phyloP scores from a whole-genome alignment of 2,113 vertebrate genomes.

The Gymnogyps californianus region DNA sequence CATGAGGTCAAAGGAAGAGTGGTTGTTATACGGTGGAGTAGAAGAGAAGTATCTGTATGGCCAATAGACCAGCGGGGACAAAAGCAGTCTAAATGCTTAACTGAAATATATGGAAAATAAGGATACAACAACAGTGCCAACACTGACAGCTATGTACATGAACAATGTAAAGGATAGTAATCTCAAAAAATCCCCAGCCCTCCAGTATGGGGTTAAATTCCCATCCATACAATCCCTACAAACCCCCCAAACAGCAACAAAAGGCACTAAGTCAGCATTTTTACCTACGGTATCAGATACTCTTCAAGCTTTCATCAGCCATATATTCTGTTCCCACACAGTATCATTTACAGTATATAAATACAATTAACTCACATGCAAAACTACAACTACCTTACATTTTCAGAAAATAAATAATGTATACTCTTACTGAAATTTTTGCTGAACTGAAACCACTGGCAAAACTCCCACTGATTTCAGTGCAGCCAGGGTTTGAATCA shows the following conservation, averaged over 20 bases:
- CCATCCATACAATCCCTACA: background rate
- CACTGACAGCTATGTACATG: background rate
- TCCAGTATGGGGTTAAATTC: background rate
- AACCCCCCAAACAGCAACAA: background rate
- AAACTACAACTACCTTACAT: background rate
- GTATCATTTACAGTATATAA: background rate
- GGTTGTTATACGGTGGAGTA: accelerated
- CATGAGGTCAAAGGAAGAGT: background rate
- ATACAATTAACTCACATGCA: background rate
- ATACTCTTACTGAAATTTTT: background rate
- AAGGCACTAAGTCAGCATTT: background rate
- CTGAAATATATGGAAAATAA: background rate
- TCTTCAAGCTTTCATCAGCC: background rate
- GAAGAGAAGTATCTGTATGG: background rate
- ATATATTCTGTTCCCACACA: background rate
- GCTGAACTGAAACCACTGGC: background rate
- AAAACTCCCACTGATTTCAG: background rate
- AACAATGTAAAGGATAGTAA: background rate
- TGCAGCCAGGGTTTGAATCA: background rate
- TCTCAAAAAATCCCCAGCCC: background rate
- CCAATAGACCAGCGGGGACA: background rate
- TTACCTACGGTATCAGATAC: background rate
- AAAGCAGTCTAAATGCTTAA: background rate
- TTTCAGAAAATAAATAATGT: background rate
- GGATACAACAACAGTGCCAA: background rate